Conservation (phyloP, 2,113 vertebrate genomes). For the Etia nguti region DNA sequence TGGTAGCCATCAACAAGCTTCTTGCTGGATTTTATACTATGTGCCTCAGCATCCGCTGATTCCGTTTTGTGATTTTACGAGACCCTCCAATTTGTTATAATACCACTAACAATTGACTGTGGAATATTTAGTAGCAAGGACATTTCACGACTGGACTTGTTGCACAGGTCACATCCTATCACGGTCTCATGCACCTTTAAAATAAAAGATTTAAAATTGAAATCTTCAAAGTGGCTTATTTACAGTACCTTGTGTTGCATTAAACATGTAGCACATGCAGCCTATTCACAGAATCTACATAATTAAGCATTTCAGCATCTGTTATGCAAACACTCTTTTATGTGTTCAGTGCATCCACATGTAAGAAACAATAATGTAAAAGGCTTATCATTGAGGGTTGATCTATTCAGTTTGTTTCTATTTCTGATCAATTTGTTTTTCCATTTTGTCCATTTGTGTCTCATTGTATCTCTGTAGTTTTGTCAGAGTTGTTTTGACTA, state of each 20-base stretch:
- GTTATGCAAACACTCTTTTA: not conserved
- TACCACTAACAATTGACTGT: not conserved
- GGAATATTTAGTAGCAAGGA: not conserved
- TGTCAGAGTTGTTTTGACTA: not conserved
- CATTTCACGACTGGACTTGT: not conserved
- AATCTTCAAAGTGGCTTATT: not conserved
- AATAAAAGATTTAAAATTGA: not conserved
- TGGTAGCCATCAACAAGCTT: not conserved
- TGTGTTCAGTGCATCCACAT: not conserved
- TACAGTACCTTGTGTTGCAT: not conserved
- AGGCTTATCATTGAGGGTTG: not conserved
- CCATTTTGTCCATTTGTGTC: not conserved
- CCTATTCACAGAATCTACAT: not conserved
- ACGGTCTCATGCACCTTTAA: not conserved
- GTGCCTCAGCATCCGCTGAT: not conserved
- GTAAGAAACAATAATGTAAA: not conserved
- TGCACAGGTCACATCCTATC: not conserved
- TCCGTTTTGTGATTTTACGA: not conserved
- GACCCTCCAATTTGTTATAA: too few species aligned
- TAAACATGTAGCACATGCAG: not conserved
- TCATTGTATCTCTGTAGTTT: not conserved
- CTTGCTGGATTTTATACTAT: not conserved
- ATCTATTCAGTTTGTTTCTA: not conserved
- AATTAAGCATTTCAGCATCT: not conserved
- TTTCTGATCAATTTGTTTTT: not conserved